Evolutionary conservation across 1,140 invertebrate genomes (phyloP), one percentile per base, ranked within the genome.

Genomic region (Phymastichus coffea): DNA sequence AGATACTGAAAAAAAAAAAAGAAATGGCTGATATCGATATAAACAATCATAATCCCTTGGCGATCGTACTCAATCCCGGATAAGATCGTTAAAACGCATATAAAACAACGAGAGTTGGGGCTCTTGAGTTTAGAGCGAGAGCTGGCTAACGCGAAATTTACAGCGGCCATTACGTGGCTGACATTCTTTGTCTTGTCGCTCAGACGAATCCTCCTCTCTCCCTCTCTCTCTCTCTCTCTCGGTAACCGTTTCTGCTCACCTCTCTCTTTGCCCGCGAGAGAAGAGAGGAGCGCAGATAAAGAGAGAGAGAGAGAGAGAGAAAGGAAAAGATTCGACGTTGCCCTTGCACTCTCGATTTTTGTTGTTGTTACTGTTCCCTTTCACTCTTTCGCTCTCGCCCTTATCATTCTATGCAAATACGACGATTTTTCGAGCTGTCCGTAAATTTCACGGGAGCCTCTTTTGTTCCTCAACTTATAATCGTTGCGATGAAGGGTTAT

Each of bases 141-240:
- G 46, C 66, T 66, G 47, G 63, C 59, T 66, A 69, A 71, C 61
- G 64, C 62, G 64, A 72, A 73, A 75, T 74, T 74, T 75, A 72
- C 70, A 70, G 63, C 71, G 52, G 65, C 67, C 67, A 75, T 77
- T 76, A 75, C 63, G 59, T 62, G 54, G 61, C 64, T 67, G 69
- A 74, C 71, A 74, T 75, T 70, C 70, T 76, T 77, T 76, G 73
- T 75, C 70, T 75, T 70, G 70, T 75, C 69, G 66, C 67, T 73
- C 68, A 69, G 58, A 46, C 49, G 55, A 53, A 53, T 49, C 19
- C 49, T 57, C 40, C 48, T 30, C 15, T 46, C 63, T 64, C 47
- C 55, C 55, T 59, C 35, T 40, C 37, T 37, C 37, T 40, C 9
- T 30, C 40, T 26, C 10, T 28, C 37, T 14, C 20, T 9, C 3